A percentile compares a stretch with the other conserved stretches of the same genome.
Evolutionary conservation across 2,113 vertebrate species (phyloP).

Genomic region (Neogobius melanostomus): DNA sequence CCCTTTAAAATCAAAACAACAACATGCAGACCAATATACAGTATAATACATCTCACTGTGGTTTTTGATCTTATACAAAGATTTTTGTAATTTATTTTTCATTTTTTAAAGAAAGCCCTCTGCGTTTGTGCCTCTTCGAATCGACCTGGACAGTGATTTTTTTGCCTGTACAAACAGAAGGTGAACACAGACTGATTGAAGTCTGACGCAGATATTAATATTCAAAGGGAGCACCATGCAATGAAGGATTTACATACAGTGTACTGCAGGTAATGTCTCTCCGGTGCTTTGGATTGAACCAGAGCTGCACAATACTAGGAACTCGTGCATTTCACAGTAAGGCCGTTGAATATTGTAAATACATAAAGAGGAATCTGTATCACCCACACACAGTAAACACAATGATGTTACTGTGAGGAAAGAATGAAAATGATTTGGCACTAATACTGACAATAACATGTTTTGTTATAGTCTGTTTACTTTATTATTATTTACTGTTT

Average conservation of each 20-base stretch:
- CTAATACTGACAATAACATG: too few relatives aligned
- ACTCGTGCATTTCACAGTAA: background rate
- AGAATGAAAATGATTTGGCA: background rate
- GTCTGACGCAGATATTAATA: constrained; percentile 17
- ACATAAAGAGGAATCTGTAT: background rate
- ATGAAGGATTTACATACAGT: constrained; percentile 16
- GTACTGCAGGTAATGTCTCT: constrained; percentile 13
- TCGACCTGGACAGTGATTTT: constrained; percentile 5
- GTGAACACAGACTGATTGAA: constrained; percentile 30
- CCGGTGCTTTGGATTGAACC: constrained; percentile 1
- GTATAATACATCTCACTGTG: constrained; percentile 63
- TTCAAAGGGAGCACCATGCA: constrained; percentile 39
- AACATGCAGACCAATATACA: constrained; percentile 72
- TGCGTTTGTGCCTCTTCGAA: constrained; percentile 13
- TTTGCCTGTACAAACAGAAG: constrained; percentile 5
- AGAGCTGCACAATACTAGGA: constrained; percentile 10
- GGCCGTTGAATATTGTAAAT: background rate
- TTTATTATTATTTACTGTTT: too few relatives aligned
- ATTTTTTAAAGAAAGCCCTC: constrained; percentile 39
- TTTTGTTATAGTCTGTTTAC: too few relatives aligned
- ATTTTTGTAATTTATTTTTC: constrained; percentile 20
- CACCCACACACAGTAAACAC: too few relatives aligned
- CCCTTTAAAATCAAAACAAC: constrained; percentile 48
- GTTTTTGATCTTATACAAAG: constrained; percentile 49
- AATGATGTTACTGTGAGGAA: background rate